Evolutionary conservation across 2,888 invertebrate genomes (phyloP), one percentile per base, ranked within the genome.

Genomic region (Hirtodrosophila alboralis): DNA sequence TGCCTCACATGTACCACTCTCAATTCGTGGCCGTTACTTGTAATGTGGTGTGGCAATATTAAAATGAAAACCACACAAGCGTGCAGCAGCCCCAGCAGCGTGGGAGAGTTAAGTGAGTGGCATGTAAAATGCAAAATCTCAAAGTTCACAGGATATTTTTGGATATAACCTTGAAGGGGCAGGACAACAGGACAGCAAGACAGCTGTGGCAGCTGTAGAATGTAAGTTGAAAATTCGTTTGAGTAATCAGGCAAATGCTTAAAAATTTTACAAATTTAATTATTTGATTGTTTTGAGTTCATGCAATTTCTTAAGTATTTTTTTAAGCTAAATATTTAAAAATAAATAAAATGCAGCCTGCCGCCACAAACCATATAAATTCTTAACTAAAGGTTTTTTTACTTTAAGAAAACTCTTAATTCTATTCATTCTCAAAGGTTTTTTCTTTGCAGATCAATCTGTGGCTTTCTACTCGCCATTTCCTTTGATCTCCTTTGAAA

Each of bases 1-100:
- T 31, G 43, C 61, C 27, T 33, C 64, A 48, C 53, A 28, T 47
- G 44, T 28, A 16, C 16, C 9, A 13, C 1, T 8, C 21, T 12
- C 18, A 40, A 33, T 28, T 41, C 52, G 51, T 37, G 13, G 37
- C 45, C 14, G 36, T 41, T 40, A 27, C 44, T 36, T 69, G 58
- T 69, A 73, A 60, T 60, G 60, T 54, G 51, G 60, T 44, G 56
- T 66, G 69, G 38, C 74, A 54, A 60, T 67, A 72, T 72, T 75
- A 53, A 72, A 64, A 72, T 54, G 47, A 57, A 45, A 72, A 36
- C 45, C 75, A 64, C 71, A 59, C 64, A 75, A 70, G 64, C 75
- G 70, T 64, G 52, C 49, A 58, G 23, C 33, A 34, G 34, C 51
- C 37, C 45, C 26, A 41, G 37, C 13, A 41, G 48, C 40, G 60